These are phyloP conservation scores for Lasioglossum pauxillum DNA, from an alignment of 2,888 invertebrate species.

Conservation along the genomic window DNA sequence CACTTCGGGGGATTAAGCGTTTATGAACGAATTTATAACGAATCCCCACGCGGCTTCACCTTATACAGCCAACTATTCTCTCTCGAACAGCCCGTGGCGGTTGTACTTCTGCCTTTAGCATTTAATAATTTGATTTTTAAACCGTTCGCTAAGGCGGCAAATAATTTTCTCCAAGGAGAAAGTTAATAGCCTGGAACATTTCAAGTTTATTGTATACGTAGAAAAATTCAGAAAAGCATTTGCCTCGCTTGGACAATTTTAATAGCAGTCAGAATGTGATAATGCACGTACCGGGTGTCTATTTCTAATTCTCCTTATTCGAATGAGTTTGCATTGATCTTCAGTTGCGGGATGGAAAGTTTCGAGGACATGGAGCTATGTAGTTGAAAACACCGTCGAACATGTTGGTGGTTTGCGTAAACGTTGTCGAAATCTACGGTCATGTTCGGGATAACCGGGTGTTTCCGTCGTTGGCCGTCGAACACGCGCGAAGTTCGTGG, in stretches of 20 bases:
- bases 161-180: background rate
- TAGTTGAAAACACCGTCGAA: background rate
- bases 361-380: background rate
- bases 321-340: no score
- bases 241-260: background rate
- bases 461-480: conserved; percentile 6
- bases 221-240: background rate
- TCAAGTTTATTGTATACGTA: background rate
- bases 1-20: background rate
- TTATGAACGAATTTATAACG: background rate
- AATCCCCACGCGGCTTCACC: background rate
- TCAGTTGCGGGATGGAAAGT: background rate
- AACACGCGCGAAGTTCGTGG: background rate
- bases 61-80: background rate
- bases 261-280: background rate
- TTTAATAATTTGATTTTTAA: background rate
- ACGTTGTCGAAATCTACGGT: background rate
- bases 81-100: background rate
- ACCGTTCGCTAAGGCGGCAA: background rate
- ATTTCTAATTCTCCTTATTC: no score
- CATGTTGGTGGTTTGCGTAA: background rate
- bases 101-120: background rate
- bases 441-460: background rate
- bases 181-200: background rate
- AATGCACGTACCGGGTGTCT: no score